Percentiles rank a stretch among this genome's conserved stretches.
These are phyloP conservation scores for Scaptodrosophila lebanonensis DNA, from an alignment of 1,140 invertebrate genomes.

Conservation along the genomic window DNA sequence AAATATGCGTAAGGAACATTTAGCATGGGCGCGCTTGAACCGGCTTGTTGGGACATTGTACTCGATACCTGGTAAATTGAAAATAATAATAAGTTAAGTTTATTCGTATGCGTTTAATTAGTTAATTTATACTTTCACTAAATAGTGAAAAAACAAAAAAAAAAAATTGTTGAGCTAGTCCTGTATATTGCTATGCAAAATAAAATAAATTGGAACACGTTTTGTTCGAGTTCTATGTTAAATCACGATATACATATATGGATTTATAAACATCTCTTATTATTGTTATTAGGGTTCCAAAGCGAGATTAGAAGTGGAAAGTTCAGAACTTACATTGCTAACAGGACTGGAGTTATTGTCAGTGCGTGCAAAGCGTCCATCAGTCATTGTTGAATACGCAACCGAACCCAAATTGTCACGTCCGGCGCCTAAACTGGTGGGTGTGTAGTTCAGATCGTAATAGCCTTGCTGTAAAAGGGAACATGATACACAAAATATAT, in stretches of 20 bases:
- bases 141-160: background rate
- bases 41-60: slow-evolving; percentile 84
- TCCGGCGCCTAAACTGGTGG: slow-evolving; percentile 80
- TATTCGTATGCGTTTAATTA: too few species aligned
- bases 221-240: too few species aligned
- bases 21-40: slow-evolving; percentile 75
- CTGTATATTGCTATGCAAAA: too few species aligned
- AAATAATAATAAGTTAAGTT: too few species aligned
- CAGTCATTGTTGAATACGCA: slow-evolving; percentile 85
- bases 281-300: too few species aligned
- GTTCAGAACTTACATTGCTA: slow-evolving; percentile 76
- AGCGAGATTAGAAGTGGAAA: too few species aligned
- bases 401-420: slow-evolving; percentile 84
- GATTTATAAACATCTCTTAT: too few species aligned
- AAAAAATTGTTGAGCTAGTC: too few species aligned
- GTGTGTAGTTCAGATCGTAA: slow-evolving; percentile 84
- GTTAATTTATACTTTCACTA: background rate
- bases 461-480: slow-evolving; percentile 77
- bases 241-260: too few species aligned
- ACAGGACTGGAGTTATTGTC: slow-evolving; percentile 91
- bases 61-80: slow-evolving; percentile 78
- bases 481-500: slow-evolving; percentile 3
- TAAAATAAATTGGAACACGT: too few species aligned
- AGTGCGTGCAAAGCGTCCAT: slow-evolving; percentile 86
- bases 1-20: slow-evolving; percentile 83